These are phyloP conservation scores for Embidobia sp. DNA, from an alignment of 2,888 invertebrate species.

Conservation along the genomic window DNA sequence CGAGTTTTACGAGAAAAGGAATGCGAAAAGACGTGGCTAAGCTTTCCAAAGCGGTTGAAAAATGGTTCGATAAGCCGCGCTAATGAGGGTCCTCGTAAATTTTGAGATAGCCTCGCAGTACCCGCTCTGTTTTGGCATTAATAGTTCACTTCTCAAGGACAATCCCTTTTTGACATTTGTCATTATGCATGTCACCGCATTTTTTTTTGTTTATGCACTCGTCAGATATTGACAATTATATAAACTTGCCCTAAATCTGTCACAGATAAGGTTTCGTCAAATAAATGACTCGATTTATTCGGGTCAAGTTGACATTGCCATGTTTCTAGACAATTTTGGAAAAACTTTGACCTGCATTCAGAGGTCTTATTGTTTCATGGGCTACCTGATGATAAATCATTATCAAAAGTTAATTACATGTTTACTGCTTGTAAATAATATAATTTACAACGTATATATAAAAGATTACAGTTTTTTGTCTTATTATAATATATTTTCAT, in stretches of 20 bases:
- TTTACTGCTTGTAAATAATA: no score
- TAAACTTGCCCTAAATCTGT: slow-evolving; percentile 51
- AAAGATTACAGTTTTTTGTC: no score
- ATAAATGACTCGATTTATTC: slow-evolving; percentile 34
- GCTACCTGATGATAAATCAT: no score
- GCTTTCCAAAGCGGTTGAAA: slow-evolving; percentile 34
- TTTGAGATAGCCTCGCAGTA: slow-evolving; percentile 34
- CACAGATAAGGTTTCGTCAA: slow-evolving; percentile 27
- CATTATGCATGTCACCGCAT: slow-evolving; percentile 36
- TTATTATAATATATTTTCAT: no score
- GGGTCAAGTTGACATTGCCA: no score
- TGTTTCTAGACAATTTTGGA: no score
- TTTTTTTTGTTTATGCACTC: slow-evolving; percentile 42
- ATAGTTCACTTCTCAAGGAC: slow-evolving; percentile 39
- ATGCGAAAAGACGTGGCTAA: slow-evolving; percentile 7
- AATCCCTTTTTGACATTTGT: slow-evolving; percentile 32
- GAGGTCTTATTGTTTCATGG: no score
- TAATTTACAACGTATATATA: no score
- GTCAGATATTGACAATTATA: slow-evolving; percentile 42
- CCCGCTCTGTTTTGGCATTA: slow-evolving; percentile 51
- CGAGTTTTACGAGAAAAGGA: not conserved
- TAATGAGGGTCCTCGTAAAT: slow-evolving; percentile 63
- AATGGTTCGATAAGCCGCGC: slow-evolving; percentile 59
- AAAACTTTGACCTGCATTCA: no score
- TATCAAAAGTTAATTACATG: no score